Base-by-base conservation (phyloP, 2,113 vertebrate species). In the Nothocercus julius region DNA sequence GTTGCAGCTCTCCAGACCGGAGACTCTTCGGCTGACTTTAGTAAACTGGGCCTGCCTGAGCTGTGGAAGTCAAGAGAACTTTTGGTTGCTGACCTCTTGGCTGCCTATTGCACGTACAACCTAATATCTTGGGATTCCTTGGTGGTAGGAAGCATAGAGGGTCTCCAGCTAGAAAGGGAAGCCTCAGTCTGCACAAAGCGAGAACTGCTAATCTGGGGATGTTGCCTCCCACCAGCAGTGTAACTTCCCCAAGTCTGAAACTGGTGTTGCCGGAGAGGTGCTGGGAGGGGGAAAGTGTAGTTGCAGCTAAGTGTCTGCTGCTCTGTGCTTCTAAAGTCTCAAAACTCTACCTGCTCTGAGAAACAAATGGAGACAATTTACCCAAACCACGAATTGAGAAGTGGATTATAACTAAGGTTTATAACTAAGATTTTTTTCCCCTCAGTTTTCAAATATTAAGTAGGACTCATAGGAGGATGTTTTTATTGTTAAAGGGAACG, bases 371-470 rank as follows among this genome's bases (percentile, higher is more conserved):
- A 61, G 74, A 45, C 11, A 19, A 20, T 27, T 34, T 38, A 16
- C 40, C 69, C 76, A 62, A 81, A 30, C n/a, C 54, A 82, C 76
- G 32, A 74, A 75, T 51, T 4, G 38, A 86, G 69, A 40, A 34
- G 25, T 0, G 8, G 22, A 49, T 1, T 51, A 0, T 63, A 64
- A 34, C 51, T 58, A 22, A 24, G 12, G 17, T 11, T 34, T 45
- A 15, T 63, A 64, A 32, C 51, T 56, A 27, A 24, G 12, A 17
- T 11, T 34, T 44, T 18, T 42, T 47, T 19, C 11, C 5, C 11
- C 5, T 11, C 36, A 42, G 24, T 24, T 90, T 73, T 81, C 8
- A 2, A 49, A 10, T 1, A 0, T 38, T 11, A 8, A 14, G 0
- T 34, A 10, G 56, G 11, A 12, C 67, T 56, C 9, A 3, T 2